Evolutionary conservation across 2,888 invertebrate genomes (phyloP).

Genomic region (Drosophila lutescens): DNA sequence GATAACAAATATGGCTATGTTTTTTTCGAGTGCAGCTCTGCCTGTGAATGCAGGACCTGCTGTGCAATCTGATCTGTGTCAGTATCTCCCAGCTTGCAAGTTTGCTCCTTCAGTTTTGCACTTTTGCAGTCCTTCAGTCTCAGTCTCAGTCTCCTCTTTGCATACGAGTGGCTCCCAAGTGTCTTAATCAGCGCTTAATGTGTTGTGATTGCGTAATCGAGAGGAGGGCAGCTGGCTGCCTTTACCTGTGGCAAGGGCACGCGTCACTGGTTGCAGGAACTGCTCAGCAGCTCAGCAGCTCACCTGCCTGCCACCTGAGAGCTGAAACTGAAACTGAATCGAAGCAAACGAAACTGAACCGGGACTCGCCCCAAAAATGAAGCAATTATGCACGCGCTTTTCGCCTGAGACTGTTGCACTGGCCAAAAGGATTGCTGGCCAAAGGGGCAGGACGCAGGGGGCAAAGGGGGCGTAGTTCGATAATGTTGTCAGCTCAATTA

Average conservation of each 20-base stretch:
- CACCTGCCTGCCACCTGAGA: constrained; percentile 20
- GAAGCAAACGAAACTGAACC: not conserved
- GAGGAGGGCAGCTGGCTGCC: constrained; percentile 9
- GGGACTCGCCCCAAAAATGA: constrained; percentile 11
- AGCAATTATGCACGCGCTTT: constrained; percentile 24
- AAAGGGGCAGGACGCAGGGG: not conserved
- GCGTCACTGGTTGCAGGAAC: constrained; percentile 18
- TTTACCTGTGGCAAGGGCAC: constrained; percentile 9
- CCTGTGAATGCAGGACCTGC: constrained; percentile 45
- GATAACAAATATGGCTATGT: too few species aligned
- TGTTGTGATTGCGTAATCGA: constrained; percentile 66
- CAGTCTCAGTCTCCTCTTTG: constrained; percentile 12
- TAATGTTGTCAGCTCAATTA: constrained; percentile 50
- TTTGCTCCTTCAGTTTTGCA: too few species aligned
- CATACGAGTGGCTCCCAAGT: constrained; percentile 46
- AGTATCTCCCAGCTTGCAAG: not conserved
- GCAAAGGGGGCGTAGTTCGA: constrained; percentile 30
- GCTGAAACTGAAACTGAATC: not conserved
- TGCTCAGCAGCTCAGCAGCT: constrained; percentile 7
- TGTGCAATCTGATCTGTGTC: constrained; percentile 66
- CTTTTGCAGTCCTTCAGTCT: not conserved
- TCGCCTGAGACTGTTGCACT: too few species aligned
- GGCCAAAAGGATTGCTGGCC: not conserved
- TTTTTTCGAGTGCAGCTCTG: not conserved
- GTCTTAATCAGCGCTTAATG: constrained; percentile 72